These are phyloP conservation scores for Falco punctatus DNA, from an alignment of 2,113 vertebrate species.

Conservation along the genomic window DNA sequence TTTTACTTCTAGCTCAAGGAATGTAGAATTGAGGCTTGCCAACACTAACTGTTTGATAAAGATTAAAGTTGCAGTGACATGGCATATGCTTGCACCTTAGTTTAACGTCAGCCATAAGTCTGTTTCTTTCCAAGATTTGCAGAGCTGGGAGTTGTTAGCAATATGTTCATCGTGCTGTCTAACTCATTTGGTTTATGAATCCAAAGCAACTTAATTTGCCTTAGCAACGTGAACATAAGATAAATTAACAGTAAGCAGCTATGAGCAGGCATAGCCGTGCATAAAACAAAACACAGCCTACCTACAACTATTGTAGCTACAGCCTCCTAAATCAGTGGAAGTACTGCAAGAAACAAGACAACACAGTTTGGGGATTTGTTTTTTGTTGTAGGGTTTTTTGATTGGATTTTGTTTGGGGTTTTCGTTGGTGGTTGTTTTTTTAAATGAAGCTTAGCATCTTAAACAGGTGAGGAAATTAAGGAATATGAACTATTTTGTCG, in stretches of 20 bases:
- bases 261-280: not conserved
- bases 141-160: not conserved
- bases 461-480: not conserved
- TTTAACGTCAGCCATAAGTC: not conserved
- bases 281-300: not conserved
- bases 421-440: not conserved
- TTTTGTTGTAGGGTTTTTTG: too few relatives aligned
- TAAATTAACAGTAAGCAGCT: not conserved
- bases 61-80: not conserved
- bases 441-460: not conserved
- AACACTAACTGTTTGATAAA: not conserved
- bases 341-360: not conserved
- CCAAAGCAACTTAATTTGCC: not conserved
- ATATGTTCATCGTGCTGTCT: accelerated
- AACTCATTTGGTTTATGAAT: not conserved
- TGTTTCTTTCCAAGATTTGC: not conserved
- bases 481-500: not conserved
- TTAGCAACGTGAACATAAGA: not conserved
- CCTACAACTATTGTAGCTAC: not conserved
- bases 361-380: too few relatives aligned
- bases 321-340: not conserved
- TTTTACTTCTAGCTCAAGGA: not conserved
- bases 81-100: not conserved
- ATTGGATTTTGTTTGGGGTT: too few relatives aligned
- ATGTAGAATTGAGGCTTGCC: not conserved